Evolutionary conservation across 2,888 invertebrate genomes (phyloP).

Genomic region (Polyommatus iphigenia): DNA sequence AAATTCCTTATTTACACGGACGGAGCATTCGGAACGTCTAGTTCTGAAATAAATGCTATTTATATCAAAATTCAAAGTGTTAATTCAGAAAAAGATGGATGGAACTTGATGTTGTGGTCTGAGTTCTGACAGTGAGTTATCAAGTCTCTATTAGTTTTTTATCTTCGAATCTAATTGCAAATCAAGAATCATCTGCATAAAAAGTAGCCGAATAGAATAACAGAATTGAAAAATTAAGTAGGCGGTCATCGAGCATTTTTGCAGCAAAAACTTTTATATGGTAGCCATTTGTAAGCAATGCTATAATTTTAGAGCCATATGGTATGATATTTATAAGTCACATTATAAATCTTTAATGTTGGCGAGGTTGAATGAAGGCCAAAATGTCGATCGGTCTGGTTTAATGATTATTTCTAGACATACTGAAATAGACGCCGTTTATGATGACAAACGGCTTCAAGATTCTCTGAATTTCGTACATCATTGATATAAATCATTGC

Average conservation of each 20-base stretch:
- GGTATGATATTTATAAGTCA: neutral
- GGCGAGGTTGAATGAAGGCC: slow-evolving; percentile 16
- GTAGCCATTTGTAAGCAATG: neutral
- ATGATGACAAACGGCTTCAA: slow-evolving; percentile 15
- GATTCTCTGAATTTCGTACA: slow-evolving; percentile 5
- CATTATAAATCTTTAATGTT: neutral
- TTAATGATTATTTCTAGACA: slow-evolving; percentile 21
- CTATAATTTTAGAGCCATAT: neutral
- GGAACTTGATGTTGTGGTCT: too few relatives aligned
- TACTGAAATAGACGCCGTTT: slow-evolving; percentile 17
- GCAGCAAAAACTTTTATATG: neutral
- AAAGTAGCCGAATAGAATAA: too few relatives aligned
- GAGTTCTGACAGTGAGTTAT: too few relatives aligned
- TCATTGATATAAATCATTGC: neutral
- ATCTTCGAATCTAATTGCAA: too few relatives aligned
- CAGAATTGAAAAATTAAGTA: neutral
- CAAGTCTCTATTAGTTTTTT: too few relatives aligned
- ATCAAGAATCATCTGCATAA: too few relatives aligned
- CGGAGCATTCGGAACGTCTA: too few relatives aligned
- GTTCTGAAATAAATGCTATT: too few relatives aligned
- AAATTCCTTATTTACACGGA: too few relatives aligned
- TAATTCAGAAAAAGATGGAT: too few relatives aligned
- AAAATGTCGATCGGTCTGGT: slow-evolving; percentile 8
- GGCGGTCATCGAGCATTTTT: neutral
- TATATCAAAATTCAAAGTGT: too few relatives aligned